These are phyloP conservation scores for Cliona cf. orientalis DNA, from an alignment of 37 sponge, comb jelly and placozoan species.

Conservation along the genomic window DNA sequence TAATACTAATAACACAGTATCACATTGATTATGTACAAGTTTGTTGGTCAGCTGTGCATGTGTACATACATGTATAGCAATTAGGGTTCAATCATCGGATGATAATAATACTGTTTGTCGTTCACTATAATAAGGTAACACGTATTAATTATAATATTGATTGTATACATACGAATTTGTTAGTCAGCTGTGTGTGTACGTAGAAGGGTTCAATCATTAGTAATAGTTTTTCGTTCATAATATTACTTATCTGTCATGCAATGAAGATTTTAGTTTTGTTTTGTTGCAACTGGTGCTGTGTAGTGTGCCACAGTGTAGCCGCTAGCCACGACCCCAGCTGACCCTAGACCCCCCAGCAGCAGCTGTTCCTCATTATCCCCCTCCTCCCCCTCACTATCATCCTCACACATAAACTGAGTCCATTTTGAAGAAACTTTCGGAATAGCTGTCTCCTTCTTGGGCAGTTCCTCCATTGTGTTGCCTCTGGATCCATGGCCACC, in stretches of 20 bases:
- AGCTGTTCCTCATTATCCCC: background rate
- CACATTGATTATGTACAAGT: background rate
- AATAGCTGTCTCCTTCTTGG: slow-evolving; percentile 8
- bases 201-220: too few species aligned
- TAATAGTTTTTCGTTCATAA: too few species aligned
- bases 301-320: background rate
- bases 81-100: background rate
- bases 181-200: too few species aligned
- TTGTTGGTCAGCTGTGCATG: background rate
- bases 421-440: slow-evolving; percentile 29
- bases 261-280: too few species aligned
- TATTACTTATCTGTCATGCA: too few species aligned
- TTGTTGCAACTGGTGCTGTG: too few species aligned
- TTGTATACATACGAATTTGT: too few species aligned
- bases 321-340: background rate
- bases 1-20: background rate
- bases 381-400: slow-evolving; percentile 24
- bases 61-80: background rate
- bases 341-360: background rate
- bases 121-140: too few species aligned
- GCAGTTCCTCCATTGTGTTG: background rate
- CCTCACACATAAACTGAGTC: slow-evolving; percentile 40
- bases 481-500: background rate
- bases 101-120: too few species aligned
- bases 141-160: too few species aligned